Conservation (phyloP, 2,888 invertebrate genomes). For the Ophion obscuratus region DNA sequence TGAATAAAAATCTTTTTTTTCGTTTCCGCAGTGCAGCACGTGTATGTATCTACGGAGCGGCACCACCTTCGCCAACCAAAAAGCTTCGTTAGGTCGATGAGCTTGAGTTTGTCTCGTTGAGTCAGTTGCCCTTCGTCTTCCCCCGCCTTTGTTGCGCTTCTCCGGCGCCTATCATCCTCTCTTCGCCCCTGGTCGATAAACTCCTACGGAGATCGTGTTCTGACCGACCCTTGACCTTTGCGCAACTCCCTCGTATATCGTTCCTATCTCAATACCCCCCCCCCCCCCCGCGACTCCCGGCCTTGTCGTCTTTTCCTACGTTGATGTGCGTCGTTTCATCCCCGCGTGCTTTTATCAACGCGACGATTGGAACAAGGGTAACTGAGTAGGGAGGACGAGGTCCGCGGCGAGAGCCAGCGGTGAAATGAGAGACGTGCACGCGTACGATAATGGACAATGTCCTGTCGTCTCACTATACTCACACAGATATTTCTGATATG, state of each 20-base stretch:
- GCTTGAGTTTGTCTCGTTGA: slow-evolving; percentile 16
- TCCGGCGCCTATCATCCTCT: not conserved
- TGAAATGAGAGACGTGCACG: slow-evolving; percentile 55
- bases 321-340: not conserved
- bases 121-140: not conserved
- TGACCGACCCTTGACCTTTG: slow-evolving; percentile 44
- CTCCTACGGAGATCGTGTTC: slow-evolving; percentile 4
- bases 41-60: not conserved
- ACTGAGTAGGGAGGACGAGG: slow-evolving; percentile 4
- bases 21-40: slow-evolving; percentile 52
- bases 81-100: slow-evolving; percentile 18
- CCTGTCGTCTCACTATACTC: slow-evolving; percentile 74
- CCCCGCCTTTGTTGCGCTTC: no score
- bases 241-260: not conserved
- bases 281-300: not conserved
- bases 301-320: not conserved
- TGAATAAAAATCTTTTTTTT: not conserved
- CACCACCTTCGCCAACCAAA: slow-evolving; percentile 2
- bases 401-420: not conserved
- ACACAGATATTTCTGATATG: not conserved
- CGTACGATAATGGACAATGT: slow-evolving; percentile 81
- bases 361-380: not conserved
- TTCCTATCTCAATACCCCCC: not conserved
- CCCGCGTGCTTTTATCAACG: not conserved
- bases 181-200: slow-evolving; percentile 33